Evolutionary conservation across 1,140 invertebrate species (phyloP).

Genomic region (Halictus rubicundus): DNA sequence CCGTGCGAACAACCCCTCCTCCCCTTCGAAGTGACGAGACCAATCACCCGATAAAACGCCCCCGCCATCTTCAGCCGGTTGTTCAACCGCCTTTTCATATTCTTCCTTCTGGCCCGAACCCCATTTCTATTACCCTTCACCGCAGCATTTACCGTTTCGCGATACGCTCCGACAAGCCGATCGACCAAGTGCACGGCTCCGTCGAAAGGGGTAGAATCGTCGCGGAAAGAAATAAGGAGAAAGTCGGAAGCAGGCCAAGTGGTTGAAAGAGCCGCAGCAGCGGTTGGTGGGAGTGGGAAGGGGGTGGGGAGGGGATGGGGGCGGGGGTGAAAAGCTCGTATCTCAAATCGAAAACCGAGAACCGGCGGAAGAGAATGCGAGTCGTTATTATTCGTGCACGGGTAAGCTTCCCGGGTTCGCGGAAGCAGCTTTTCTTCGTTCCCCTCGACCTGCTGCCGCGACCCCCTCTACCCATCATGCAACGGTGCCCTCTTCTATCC

Average conservation of each 20-base stretch:
- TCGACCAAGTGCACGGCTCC: conserved; percentile 24
- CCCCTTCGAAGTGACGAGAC: too few species aligned
- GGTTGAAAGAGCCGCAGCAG: neutral
- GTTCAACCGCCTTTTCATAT: conserved; percentile 41
- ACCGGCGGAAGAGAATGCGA: conserved; percentile 57
- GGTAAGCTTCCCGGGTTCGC: conserved; percentile 45
- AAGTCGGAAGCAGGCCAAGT: neutral
- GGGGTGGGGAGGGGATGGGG: too few species aligned
- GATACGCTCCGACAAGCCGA: conserved; percentile 49
- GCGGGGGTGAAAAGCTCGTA: conserved; percentile 6
- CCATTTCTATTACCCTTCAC: neutral
- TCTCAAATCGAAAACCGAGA: conserved; percentile 59
- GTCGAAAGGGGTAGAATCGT: neutral
- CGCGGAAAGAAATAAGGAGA: conserved; percentile 19
- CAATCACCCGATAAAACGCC: conserved; percentile 50
- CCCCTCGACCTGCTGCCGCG: neutral
- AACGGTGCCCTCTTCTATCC: neutral
- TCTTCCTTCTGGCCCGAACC: neutral
- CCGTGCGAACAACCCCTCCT: too few species aligned
- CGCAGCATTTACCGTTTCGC: conserved; percentile 12
- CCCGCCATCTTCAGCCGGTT: conserved; percentile 49
- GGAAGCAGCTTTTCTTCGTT: conserved; percentile 50
- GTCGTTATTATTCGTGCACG: conserved; percentile 68
- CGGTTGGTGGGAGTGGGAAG: neutral
- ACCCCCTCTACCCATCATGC: neutral